Evolutionary conservation across 2,113 vertebrate genomes (phyloP).

Genomic region (Lepus europaeus): DNA sequence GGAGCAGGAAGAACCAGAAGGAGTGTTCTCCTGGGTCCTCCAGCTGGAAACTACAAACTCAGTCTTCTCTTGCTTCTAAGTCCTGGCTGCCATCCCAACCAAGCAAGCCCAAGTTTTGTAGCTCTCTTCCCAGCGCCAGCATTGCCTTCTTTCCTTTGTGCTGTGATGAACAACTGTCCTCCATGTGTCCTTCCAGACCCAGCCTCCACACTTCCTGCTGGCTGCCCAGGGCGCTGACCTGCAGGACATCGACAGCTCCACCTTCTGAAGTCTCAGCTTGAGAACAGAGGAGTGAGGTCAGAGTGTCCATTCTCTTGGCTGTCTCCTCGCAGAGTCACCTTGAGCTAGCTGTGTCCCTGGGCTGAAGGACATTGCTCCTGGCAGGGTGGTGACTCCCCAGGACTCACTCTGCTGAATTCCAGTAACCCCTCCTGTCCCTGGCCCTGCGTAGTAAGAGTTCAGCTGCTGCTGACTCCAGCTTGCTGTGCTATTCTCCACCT

Average conservation of each 20-base stretch:
- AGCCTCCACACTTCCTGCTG: not conserved
- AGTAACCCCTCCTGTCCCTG: not conserved
- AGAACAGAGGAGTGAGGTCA: not conserved
- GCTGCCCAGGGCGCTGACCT: not conserved
- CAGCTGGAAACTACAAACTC: not conserved
- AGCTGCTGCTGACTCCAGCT: not conserved
- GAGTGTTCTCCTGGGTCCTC: not conserved
- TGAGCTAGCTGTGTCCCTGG: not conserved
- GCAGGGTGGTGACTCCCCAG: not conserved
- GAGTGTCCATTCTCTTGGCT: not conserved
- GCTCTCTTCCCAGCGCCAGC: accelerated
- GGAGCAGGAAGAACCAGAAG: not conserved
- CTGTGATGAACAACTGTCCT: not conserved
- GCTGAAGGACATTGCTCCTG: not conserved
- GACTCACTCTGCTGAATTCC: not conserved
- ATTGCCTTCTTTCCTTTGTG: not conserved
- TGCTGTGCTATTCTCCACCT: not conserved
- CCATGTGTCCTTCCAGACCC: not conserved
- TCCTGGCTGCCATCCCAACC: not conserved
- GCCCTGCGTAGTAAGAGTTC: not conserved
- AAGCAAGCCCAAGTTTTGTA: not conserved
- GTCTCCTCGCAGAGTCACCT: not conserved
- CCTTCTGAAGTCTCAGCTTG: not conserved
- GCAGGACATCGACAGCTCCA: not conserved
- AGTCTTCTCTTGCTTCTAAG: not conserved